Base-by-base conservation (phyloP, 2,797 vertebrate species). In the Anguilla obscura region DNA sequence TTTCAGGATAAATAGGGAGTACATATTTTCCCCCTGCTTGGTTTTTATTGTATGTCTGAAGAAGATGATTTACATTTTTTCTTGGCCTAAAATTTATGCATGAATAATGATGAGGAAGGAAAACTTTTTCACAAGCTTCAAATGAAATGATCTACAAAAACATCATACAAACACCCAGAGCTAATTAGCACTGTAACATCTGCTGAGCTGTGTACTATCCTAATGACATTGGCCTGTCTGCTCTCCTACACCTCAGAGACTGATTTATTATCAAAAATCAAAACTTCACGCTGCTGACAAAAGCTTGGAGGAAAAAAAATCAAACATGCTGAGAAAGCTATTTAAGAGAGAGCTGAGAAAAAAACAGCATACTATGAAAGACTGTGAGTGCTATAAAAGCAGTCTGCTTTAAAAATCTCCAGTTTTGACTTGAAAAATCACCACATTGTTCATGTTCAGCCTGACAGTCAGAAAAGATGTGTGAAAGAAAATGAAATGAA, bases 111-210 rank as follows among this genome's bases (percentile, higher is more conserved):
- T 54, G 48, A 40, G 50, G 71, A 54, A 27, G 79, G 52, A 86
- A 63, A 79, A 74, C 18, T 79, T 79, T 80, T 76, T 74, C 79
- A 50, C 18, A 48, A 50, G 79, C 79, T 82, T 82, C 79, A 82
- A 82, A 82, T 50, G 79, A 45, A 82, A 50, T n/a, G 40, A 48
- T 82, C 18, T 48, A 82, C 18, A 82, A 85, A 87, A 52, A 86
- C 40, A 83, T 69, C 80, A 85, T 45, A 89, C 27, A 10, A 48
- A 90, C 85, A 88, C 66, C 60, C 60, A 83, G 87, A 30, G 89
- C 83, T 84, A 91, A 89, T 91, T 90, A 90, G 66, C 36, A 69
- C 30, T 56, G 52, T 21, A 88, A 74, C 45, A 71, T 83, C 30
- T 66, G 74, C n/a, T 45, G 66, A 52, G 76, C 74, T 2, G 82